Percentiles rank a stretch among this genome's conserved stretches.
These are phyloP conservation scores for Lithobius niger DNA, from an alignment of 1,140 invertebrate genomes.

Conservation along the genomic window DNA sequence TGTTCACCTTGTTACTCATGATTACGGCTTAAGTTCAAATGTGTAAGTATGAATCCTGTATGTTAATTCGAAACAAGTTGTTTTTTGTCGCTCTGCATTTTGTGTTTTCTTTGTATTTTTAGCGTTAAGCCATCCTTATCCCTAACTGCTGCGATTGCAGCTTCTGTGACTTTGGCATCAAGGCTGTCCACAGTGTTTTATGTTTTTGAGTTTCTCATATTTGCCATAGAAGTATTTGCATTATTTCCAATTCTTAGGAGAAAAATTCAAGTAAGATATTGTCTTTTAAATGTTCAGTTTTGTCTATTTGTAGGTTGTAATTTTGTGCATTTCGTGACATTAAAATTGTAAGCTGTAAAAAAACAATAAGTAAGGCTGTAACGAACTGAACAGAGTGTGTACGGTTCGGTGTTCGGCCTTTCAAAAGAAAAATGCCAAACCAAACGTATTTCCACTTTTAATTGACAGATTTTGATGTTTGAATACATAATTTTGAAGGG, in stretches of 20 bases:
- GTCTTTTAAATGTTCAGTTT: slow-evolving; percentile 24
- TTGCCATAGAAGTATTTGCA: slow-evolving; percentile 76
- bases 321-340: slow-evolving; percentile 36
- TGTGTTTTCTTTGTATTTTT: slow-evolving; percentile 40
- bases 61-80: neutral
- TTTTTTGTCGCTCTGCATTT: neutral
- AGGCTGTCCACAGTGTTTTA: slow-evolving; percentile 66
- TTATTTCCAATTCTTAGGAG: slow-evolving; percentile 66
- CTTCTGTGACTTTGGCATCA: slow-evolving; percentile 85
- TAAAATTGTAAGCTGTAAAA: no score
- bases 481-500: no score
- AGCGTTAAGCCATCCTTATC: slow-evolving; percentile 52
- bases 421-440: no score
- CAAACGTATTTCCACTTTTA: no score
- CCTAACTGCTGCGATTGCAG: slow-evolving; percentile 81
- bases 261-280: slow-evolving; percentile 34
- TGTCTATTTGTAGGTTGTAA: slow-evolving; percentile 28
- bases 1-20: slow-evolving; percentile 75
- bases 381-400: no score
- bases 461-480: no score
- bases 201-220: slow-evolving; percentile 72
- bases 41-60: slow-evolving; percentile 27
- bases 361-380: no score
- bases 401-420: no score
- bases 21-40: slow-evolving; percentile 72